These are phyloP conservation scores for Poeciliopsis turneri DNA, from an alignment of 2,797 vertebrate species.

Conservation along the genomic window DNA sequence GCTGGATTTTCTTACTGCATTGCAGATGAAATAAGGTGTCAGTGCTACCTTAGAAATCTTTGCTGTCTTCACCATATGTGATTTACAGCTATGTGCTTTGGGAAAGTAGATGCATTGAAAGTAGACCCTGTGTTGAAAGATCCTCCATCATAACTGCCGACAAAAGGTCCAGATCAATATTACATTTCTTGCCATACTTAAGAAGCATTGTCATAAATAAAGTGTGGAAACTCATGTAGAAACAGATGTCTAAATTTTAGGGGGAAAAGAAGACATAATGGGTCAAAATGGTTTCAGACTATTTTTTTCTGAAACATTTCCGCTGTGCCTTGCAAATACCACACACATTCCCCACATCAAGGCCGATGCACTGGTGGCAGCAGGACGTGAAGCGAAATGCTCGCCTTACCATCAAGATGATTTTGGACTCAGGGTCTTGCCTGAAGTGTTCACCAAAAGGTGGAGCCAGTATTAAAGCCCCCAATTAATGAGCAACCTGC, in stretches of 20 bases:
- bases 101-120: neutral
- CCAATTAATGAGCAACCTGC: constrained; percentile 18
- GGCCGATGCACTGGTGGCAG: neutral
- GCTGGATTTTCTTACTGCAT: constrained; percentile 1
- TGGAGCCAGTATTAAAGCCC: constrained; percentile 3
- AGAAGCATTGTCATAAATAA: neutral
- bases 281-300: neutral
- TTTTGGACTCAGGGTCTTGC: constrained; percentile 1
- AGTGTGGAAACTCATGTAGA: neutral
- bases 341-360: neutral
- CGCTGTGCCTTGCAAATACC: neutral
- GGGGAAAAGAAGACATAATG: neutral
- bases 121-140: neutral
- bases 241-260: neutral
- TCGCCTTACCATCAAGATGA: neutral
- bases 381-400: constrained; percentile 1
- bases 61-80: neutral
- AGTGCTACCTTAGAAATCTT: neutral
- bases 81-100: neutral
- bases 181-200: neutral
- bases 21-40: neutral
- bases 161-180: neutral
- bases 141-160: neutral
- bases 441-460: constrained; percentile 10
- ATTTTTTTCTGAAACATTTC: neutral